A percentile compares a stretch with the other conserved stretches of the same genome.
phyloP scores from a whole-genome alignment of 2,113 vertebrate species.

The Paramisgurnus dabryanus region DNA sequence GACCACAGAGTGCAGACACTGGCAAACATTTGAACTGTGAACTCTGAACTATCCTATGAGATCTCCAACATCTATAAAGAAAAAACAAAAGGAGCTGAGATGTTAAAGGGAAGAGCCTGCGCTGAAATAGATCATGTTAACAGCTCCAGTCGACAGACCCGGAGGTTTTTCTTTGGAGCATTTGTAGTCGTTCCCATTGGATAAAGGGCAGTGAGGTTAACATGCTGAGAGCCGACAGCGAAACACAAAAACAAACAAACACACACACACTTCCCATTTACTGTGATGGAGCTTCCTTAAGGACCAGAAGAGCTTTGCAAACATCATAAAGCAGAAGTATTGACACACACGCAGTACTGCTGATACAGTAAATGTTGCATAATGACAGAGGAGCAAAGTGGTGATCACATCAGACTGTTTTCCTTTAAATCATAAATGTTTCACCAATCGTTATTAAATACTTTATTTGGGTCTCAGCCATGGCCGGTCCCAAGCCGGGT shows the following conservation, averaged over 20 bases:
- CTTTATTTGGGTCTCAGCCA: no score
- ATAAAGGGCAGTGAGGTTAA: constrained; percentile 59
- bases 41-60: background rate
- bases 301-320: background rate
- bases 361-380: no score
- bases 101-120: constrained; percentile 6
- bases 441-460: no score
- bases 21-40: constrained; percentile 1
- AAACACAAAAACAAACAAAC: constrained; percentile 19
- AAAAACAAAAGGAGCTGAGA: background rate
- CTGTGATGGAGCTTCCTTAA: background rate
- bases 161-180: constrained; percentile 48
- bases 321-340: no score
- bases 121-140: constrained; percentile 49
- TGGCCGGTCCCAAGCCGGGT: no score
- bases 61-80: constrained; percentile 5
- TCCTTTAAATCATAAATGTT: no score
- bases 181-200: constrained; percentile 57
- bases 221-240: constrained; percentile 53
- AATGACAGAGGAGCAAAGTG: no score
- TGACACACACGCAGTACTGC: no score
- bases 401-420: no score
- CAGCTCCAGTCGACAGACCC: constrained; percentile 54
- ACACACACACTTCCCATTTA: background rate
- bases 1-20: background rate